Evolutionary conservation across 1,140 invertebrate genomes (phyloP), one percentile per base, ranked within the genome.

Genomic region (Bombus ignitus): DNA sequence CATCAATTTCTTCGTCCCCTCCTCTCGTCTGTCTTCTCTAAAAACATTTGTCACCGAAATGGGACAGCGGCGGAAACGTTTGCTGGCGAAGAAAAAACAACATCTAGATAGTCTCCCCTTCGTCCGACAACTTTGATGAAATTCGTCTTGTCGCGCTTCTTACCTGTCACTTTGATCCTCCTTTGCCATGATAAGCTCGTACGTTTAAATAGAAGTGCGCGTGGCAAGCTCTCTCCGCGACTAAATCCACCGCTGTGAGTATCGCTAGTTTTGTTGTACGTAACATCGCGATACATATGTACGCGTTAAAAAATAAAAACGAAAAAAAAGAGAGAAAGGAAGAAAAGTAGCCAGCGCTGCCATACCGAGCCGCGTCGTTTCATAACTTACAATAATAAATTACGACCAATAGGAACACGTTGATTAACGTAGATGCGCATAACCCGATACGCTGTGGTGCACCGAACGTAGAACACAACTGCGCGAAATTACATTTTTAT

Each of bases 131-230:
- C 82, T 71, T 32, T 77, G 53, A 86, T 71, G 80, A 88, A 83
- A 73, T 89, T 89, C 71, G 59, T 65, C 25, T 82, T 47, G n/a
- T 28, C 81, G 39, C 72, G 28, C 65, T 74, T 76, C 71, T 65
- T 66, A n/a, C 18, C 22, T 53, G 25, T n/a, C 74, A 47, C 57
- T 70, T 77, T 71, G 12, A 62, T 66, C 44, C 39, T 22, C 2
- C n/a, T 35, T 37, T 22, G 44, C 53, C 39, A 32, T 42, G 35
- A 76, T 65, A 80, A 62, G 79, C 81, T 89, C 89, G 84, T 91
- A 88, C 86, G 89, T 92, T 92, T 89, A 91, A 83, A 62, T 71
- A 87, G 77, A 78, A 82, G 81, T 18, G 57, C 28, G 65, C 68
- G 75, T 80, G 82, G 73, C 71, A 72, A 72, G 74, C n/a, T 62